Evolutionary conservation across 2,113 vertebrate species (phyloP).

Genomic region (Caloenas nicobarica): DNA sequence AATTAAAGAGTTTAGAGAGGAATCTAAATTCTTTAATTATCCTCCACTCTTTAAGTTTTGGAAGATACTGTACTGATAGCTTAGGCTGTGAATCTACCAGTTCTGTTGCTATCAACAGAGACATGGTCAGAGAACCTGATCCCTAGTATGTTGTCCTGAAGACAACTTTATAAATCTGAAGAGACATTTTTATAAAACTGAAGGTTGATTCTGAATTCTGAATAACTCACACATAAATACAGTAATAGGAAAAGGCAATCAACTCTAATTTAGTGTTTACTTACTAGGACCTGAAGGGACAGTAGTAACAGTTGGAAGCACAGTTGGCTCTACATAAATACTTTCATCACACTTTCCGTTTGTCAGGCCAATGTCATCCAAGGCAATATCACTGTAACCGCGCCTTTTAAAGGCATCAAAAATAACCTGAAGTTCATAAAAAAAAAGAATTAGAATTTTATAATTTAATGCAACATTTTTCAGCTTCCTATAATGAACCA

Average conservation of each 20-base stretch:
- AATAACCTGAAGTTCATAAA: constrained; percentile 76
- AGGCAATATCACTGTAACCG: constrained; percentile 79
- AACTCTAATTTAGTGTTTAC: constrained; percentile 19
- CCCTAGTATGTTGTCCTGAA: background rate
- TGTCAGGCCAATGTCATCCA: constrained; percentile 87
- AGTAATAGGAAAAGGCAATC: background rate
- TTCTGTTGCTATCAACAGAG: background rate
- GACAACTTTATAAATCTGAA: background rate
- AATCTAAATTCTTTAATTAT: background rate
- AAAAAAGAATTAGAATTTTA: background rate
- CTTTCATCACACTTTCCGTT: constrained; percentile 75
- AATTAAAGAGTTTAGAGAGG: background rate
- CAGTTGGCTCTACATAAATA: constrained; percentile 84
- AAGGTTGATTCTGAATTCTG: background rate
- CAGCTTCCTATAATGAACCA: accelerated
- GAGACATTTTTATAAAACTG: background rate
- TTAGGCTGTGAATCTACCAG: background rate
- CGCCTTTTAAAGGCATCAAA: constrained; percentile 82
- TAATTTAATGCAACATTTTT: background rate
- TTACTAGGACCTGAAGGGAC: constrained; percentile 77
- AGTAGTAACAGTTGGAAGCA: constrained; percentile 70
- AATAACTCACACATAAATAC: background rate
- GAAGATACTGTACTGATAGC: background rate
- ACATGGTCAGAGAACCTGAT: background rate
- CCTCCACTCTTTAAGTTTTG: background rate